A percentile compares a stretch with the other conserved stretches of the same genome.
Conservation (phyloP, 2,113 vertebrate species). For the Ochotona princeps region DNA sequence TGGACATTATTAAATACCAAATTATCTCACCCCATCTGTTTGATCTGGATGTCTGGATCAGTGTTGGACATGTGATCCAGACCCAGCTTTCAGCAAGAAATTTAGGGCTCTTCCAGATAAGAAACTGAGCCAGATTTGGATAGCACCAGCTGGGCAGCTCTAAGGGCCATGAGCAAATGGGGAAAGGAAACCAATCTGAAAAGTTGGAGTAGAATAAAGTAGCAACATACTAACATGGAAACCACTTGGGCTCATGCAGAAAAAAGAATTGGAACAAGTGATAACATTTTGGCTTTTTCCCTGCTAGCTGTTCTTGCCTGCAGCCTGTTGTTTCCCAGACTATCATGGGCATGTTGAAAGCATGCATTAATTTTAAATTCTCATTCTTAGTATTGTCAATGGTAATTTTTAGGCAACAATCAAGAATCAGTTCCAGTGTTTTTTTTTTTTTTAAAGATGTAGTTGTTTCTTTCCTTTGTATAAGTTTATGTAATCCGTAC, state of each 20-base stretch:
- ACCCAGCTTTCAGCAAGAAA: background rate
- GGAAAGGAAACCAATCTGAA: background rate
- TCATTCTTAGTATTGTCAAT: background rate
- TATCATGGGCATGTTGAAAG: no score
- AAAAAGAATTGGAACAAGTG: background rate
- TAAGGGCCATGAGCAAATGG: background rate
- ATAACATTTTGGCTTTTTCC: background rate
- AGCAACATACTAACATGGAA: background rate
- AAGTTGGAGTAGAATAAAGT: background rate
- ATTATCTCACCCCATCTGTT: background rate
- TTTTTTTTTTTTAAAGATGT: background rate
- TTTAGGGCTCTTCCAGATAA: background rate
- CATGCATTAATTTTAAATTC: conserved; percentile 6
- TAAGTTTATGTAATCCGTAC: background rate
- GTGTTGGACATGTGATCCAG: background rate
- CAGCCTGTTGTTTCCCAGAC: no score
- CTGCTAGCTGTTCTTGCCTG: no score
- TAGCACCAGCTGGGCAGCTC: background rate
- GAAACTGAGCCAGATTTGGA: background rate
- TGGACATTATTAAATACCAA: background rate
- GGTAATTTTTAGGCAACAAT: background rate
- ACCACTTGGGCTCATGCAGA: background rate
- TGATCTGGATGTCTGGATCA: background rate
- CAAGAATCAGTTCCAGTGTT: background rate
- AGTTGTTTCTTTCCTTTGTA: background rate